Base-by-base conservation (phyloP, 2,113 vertebrate genomes). In the Lamprotornis superbus region DNA sequence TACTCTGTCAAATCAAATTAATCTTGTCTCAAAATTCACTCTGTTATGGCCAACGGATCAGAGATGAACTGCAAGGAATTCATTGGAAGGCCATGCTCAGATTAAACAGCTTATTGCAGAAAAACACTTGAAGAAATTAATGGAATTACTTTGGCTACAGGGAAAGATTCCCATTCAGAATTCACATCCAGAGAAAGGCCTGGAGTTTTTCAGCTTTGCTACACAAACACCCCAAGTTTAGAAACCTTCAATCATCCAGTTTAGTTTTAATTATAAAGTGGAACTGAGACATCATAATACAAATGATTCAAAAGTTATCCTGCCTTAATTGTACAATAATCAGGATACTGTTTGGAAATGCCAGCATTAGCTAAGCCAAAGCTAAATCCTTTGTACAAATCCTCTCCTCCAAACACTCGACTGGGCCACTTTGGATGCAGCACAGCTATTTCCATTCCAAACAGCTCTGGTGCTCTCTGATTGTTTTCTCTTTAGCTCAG, bases 341-440 rank as follows among this genome's bases (percentile, higher is more conserved):
- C 65, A 73, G 87, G 49, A 53, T 11, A 10, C 39, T n/a, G 61
- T 50, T 64, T 30, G 35, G 35, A 91, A 91, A 80, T 6, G 37
- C 53, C 53, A 76, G 64, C 65, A 89, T 88, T 52, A 69, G 57
- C 67, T 49, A 47, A 90, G 67, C 63, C 75, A 86, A 55, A 76
- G 68, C 75, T 59, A 90, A 96, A 91, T 80, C 92, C 75, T 68
- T 74, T 37, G 90, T 31, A 37, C 90, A 95, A 94, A 96, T 89
- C 61, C 82, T 50, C 84, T 74, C 74, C 59, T 40, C 40, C 67
- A 94, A 89, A 55, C 87, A 61, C 84, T 81, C 18, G 15, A 21
- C 65, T 46, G 24, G 12, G 21, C 57, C 55, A 47, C 87, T 93
- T 67, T 61, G 87, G 87, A 80, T 35, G 39, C 84, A 70, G 74